phyloP scores from a whole-genome alignment of 92 coral and sea anemone species.

The Umimayanthus kanabou region DNA sequence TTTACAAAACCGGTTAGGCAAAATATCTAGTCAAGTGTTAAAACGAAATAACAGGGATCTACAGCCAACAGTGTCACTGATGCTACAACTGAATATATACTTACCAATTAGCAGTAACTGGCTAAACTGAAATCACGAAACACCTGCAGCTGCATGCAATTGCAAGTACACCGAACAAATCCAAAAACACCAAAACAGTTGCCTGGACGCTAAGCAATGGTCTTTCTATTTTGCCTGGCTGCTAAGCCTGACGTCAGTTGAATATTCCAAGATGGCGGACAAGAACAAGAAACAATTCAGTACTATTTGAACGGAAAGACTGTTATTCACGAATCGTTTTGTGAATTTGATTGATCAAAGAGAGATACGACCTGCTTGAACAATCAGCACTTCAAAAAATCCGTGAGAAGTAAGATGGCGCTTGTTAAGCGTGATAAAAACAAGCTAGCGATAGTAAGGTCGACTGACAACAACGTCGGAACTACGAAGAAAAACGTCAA shows the following conservation, averaged over 20 bases:
- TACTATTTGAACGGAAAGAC: not conserved
- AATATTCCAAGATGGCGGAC: conserved; percentile 35
- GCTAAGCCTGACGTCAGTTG: conserved; percentile 20
- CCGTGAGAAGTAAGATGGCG: conserved; percentile 53
- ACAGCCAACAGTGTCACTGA: too few relatives aligned
- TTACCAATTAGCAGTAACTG: not conserved
- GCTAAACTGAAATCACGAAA: too few relatives aligned
- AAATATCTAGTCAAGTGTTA: too few relatives aligned
- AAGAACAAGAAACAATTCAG: not conserved
- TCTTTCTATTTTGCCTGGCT: conserved; percentile 9
- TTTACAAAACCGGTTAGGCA: too few relatives aligned
- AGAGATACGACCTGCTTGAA: not conserved
- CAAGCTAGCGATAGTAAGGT: conserved; percentile 42
- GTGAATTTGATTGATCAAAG: not conserved
- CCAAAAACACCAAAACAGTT: too few relatives aligned
- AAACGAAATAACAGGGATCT: too few relatives aligned
- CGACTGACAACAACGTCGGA: conserved; percentile 13
- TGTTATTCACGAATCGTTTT: not conserved
- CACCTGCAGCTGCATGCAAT: too few relatives aligned
- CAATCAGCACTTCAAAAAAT: not conserved
- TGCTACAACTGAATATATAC: not conserved
- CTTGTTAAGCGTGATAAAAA: conserved; percentile 56
- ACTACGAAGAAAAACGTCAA: conserved; percentile 38
- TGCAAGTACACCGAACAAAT: too few relatives aligned
- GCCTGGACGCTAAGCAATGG: not conserved